phyloP scores from a whole-genome alignment of 2,888 invertebrate genomes.

The Brenthis daphne region DNA sequence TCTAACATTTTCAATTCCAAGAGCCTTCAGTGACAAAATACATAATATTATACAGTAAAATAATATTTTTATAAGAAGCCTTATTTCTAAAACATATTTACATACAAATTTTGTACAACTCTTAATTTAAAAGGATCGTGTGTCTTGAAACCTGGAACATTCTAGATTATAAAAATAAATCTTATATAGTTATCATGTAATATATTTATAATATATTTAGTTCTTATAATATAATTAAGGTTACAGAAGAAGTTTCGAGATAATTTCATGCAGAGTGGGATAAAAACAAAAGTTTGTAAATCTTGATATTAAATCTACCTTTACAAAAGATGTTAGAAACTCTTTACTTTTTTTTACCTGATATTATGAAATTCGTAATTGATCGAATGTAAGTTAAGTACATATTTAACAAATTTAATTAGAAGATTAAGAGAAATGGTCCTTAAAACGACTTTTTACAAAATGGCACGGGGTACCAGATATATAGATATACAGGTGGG shows the following conservation, averaged over 20 bases:
- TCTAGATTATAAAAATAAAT: constrained; percentile 72
- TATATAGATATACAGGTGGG: not conserved
- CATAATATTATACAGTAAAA: constrained; percentile 35
- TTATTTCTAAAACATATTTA: constrained; percentile 50
- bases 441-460: constrained; percentile 14
- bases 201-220: constrained; percentile 42
- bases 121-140: constrained; percentile 51
- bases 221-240: constrained; percentile 43
- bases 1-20: constrained; percentile 21
- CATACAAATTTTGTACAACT: constrained; percentile 48
- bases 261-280: constrained; percentile 46
- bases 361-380: constrained; percentile 57
- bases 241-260: constrained; percentile 46
- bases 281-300: constrained; percentile 65
- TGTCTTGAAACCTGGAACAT: constrained; percentile 62
- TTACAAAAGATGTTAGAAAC: constrained; percentile 41
- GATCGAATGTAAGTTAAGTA: constrained; percentile 42
- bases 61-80: constrained; percentile 38
- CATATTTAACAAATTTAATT: constrained; percentile 25
- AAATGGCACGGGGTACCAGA: not conserved
- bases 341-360: constrained; percentile 51
- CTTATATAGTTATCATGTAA: constrained; percentile 37
- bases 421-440: constrained; percentile 9
- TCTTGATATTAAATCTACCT: constrained; percentile 54
- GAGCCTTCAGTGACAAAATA: constrained; percentile 21